Conservation (phyloP, 1,140 invertebrate genomes). For the Bacillus rossius region DNA sequence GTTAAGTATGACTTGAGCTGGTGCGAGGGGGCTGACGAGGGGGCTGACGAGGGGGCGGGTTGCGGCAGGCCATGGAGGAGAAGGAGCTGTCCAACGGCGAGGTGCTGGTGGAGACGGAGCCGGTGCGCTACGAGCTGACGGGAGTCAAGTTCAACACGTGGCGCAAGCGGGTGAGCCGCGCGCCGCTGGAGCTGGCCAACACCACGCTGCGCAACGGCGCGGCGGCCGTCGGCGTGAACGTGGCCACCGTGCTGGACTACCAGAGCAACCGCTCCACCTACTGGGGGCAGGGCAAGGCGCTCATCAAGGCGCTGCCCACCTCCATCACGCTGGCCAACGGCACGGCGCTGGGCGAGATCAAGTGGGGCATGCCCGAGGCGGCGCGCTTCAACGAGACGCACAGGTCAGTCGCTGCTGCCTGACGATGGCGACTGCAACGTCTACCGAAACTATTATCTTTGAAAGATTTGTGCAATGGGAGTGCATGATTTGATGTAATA, state of each 20-base stretch:
- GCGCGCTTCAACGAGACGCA: constrained; percentile 51
- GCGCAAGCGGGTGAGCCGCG: constrained; percentile 48
- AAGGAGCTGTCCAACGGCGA: constrained; percentile 47
- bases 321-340: constrained; percentile 56
- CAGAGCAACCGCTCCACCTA: constrained; percentile 59
- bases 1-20: too few relatives aligned
- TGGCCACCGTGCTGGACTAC: constrained; percentile 65
- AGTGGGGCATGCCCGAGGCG: constrained; percentile 59
- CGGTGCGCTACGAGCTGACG: constrained; percentile 63
- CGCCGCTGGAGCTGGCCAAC: constrained; percentile 49
- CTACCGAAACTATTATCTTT: too few relatives aligned
- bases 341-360: constrained; percentile 48
- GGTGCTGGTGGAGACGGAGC: constrained; percentile 70
- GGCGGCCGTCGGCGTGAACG: constrained; percentile 38
- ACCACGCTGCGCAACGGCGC: constrained; percentile 55
- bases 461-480: too few relatives aligned
- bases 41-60: too few relatives aligned
- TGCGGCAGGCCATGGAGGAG: constrained; percentile 4
- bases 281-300: constrained; percentile 72
- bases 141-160: constrained; percentile 54
- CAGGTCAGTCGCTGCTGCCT: constrained; percentile 20
- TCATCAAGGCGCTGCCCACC: constrained; percentile 66
- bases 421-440: too few relatives aligned
- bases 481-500: too few relatives aligned
- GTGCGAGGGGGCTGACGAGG: too few relatives aligned